Evolutionary conservation across 2,113 vertebrate genomes (phyloP).

Genomic region (zebrafish (Danio rerio)): DNA sequence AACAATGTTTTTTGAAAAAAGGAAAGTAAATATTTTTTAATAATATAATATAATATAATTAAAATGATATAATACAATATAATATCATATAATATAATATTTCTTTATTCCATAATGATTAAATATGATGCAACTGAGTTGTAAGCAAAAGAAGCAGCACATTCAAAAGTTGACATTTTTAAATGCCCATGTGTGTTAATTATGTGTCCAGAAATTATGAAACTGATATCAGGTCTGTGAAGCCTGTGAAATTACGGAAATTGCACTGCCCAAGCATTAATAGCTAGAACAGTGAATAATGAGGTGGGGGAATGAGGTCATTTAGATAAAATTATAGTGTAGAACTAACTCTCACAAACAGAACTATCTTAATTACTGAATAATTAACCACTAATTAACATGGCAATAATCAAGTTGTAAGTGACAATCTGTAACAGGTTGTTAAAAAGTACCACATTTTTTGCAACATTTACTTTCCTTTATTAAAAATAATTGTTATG

Average conservation of each 20-base stretch:
- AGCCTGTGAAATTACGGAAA: not conserved
- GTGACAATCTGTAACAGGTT: not conserved
- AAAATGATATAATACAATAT: too few species aligned
- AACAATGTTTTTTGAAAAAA: too few species aligned
- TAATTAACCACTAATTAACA: slow-evolving; percentile 48
- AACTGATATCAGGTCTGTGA: not conserved
- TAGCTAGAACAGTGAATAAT: not conserved
- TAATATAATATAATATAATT: too few species aligned
- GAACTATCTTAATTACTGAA: slow-evolving; percentile 8
- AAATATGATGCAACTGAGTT: too few species aligned
- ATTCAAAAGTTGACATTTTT: not conserved
- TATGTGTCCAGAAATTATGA: not conserved
- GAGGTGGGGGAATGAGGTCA: slow-evolving; percentile 14
- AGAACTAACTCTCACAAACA: slow-evolving; percentile 14
- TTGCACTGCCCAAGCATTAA: slow-evolving; percentile 10
- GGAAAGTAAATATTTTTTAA: too few species aligned
- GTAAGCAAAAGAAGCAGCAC: not conserved
- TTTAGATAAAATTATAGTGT: slow-evolving; percentile 35
- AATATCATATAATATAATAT: too few species aligned
- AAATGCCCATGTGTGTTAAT: not conserved
- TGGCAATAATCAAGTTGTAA: not conserved
- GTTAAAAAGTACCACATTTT: not conserved
- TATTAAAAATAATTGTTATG: too few species aligned
- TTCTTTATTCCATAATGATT: too few species aligned
- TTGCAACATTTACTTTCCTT: too few species aligned